Evolutionary conservation across 2,888 invertebrate species (phyloP).

Genomic region (Rhynchonema sp.): DNA sequence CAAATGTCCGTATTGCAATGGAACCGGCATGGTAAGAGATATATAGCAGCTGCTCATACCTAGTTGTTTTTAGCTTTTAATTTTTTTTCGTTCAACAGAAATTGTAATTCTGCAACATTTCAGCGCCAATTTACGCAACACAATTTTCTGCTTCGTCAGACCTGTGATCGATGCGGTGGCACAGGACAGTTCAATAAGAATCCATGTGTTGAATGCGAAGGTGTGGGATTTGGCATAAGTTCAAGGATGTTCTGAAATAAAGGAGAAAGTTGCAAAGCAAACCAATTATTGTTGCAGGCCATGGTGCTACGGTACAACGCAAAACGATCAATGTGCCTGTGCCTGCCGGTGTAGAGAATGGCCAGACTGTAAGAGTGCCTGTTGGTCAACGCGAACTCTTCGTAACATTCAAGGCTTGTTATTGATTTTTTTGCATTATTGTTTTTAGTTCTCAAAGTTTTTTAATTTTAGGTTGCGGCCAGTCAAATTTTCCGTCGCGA

Average conservation of each 20-base stretch:
- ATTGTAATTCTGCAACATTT: background rate
- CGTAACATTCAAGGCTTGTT: conserved; percentile 62
- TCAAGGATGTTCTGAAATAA: too few species aligned
- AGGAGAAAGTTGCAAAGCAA: too few species aligned
- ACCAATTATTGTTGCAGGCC: conserved; percentile 28
- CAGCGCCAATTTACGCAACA: conserved; percentile 42
- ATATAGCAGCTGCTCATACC: background rate
- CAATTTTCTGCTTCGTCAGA: conserved; percentile 87
- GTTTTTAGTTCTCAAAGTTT: conserved; percentile 1
- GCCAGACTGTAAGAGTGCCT: conserved; percentile 82
- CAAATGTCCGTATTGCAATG: conserved; percentile 77
- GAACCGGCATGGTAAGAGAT: conserved; percentile 61
- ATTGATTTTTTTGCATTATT: background rate
- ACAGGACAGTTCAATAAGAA: conserved; percentile 63
- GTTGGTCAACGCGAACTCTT: conserved; percentile 78
- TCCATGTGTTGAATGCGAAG: conserved; percentile 77
- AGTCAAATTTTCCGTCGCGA: conserved; percentile 62
- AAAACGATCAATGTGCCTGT: conserved; percentile 76
- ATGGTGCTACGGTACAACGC: conserved; percentile 69
- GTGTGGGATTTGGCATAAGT: conserved; percentile 30
- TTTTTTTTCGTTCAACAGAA: too few species aligned
- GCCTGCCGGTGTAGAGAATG: conserved; percentile 79
- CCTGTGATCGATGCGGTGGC: conserved; percentile 76
- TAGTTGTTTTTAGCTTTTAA: background rate
- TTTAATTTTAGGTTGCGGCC: conserved; percentile 16